phyloP scores from a whole-genome alignment of 2,888 invertebrate species.

The Ypsolopha scabrella region DNA sequence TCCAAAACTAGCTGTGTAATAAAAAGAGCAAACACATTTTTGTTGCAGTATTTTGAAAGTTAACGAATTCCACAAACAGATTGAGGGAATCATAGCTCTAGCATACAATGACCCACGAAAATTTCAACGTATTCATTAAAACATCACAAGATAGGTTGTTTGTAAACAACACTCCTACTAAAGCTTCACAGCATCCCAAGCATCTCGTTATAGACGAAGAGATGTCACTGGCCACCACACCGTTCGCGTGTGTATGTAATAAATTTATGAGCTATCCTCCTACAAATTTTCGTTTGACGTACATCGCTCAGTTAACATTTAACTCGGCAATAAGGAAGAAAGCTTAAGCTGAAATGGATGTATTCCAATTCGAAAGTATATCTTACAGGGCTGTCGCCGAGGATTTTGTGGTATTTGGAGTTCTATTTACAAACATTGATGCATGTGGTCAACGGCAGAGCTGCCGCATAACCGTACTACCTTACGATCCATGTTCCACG shows the following conservation, averaged over 20 bases:
- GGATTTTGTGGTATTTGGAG: constrained; percentile 11
- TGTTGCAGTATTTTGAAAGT: neutral
- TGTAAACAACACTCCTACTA: constrained; percentile 44
- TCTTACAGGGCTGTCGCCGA: neutral
- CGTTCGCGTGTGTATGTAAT: constrained; percentile 1
- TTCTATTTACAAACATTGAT: constrained; percentile 70
- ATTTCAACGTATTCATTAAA: neutral
- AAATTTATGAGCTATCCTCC: constrained; percentile 7
- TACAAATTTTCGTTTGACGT: neutral
- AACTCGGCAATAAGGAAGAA: neutral
- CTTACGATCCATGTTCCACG: constrained; percentile 50
- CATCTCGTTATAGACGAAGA: constrained; percentile 29
- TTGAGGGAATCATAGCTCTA: no score
- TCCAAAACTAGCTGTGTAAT: constrained; percentile 61
- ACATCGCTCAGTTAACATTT: neutral
- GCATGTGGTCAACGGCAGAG: constrained; percentile 70
- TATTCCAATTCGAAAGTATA: neutral
- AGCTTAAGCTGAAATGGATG: neutral
- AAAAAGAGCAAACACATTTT: constrained; percentile 21
- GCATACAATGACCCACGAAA: neutral
- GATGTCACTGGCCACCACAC: constrained; percentile 37
- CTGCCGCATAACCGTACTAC: constrained; percentile 62
- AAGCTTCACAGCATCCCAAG: constrained; percentile 27
- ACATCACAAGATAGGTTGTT: constrained; percentile 22
- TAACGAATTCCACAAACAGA: neutral